Evolutionary conservation across 2,888 invertebrate genomes (phyloP), one percentile per base, ranked within the genome.

Genomic region (Tolmerus cingulatus): DNA sequence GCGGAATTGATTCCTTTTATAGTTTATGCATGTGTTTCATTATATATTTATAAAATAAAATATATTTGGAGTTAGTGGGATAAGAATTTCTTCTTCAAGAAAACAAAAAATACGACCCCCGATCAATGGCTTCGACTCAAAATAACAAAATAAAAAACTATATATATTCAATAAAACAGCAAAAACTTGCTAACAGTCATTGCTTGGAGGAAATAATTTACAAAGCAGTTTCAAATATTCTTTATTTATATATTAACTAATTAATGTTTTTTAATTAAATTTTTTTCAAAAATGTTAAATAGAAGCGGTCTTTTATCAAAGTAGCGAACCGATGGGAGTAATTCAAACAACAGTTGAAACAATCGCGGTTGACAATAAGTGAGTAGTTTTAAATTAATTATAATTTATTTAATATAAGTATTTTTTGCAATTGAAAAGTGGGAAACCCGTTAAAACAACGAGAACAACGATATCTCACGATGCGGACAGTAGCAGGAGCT

Each of bases 251-350:
- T 34, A 3, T 34, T 34, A 34, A 3, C 4, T 37, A 37, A 16
- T 51, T n/a, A 14, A 16, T 34, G 34, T 34, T 34, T 34, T n/a
- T n/a, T n/a, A n/a, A n/a, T n/a, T n/a, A n/a, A n/a, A n/a, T 23
- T 89, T 88, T 87, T 87, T 87, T 88, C 37, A 76, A n/a, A 37
- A 16, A 34, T 12, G 14, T 88, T 90, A 92, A 93, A 90, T 93
- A 94, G 94, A 94, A 92, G 93, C 93, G 91, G 94, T 94, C 92
- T 94, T 94, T 92, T 94, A 94, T 91, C 94, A 94, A 91, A 93
- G 93, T 91, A 94, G 93, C 90, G 94, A 94, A 91, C 93, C 94
- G 89, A 93, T 92, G 90, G 92, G 93, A 90, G 93, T 94, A 91
- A 93, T 93, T 86, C 93, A 90, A 91, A 93, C 89, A 93, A 94